phyloP scores from a whole-genome alignment of 2,797 vertebrate species.

The Aldrovandia affinis region DNA sequence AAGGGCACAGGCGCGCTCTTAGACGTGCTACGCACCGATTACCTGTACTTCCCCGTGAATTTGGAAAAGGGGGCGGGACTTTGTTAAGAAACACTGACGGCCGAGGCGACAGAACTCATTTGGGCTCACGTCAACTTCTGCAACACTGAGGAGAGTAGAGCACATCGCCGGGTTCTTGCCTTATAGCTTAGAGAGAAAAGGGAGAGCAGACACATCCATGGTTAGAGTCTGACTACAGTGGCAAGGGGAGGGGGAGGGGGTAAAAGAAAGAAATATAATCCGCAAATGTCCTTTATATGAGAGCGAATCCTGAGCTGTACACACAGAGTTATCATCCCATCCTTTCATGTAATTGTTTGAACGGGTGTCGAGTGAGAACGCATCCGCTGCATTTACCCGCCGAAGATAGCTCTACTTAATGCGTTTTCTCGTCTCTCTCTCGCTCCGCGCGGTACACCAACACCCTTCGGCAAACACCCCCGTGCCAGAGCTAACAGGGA shows the following conservation, averaged over 20 bases:
- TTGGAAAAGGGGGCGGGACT: neutral
- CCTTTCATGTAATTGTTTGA: conserved; percentile 65
- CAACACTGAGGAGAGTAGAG: neutral
- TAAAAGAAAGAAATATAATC: conserved; percentile 12
- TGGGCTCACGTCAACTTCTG: neutral
- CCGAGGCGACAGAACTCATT: neutral
- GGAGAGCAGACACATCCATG: neutral
- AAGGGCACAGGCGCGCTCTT: neutral
- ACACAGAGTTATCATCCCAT: conserved; percentile 57
- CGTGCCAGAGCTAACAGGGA: conserved; percentile 63
- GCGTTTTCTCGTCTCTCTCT: conserved; percentile 42
- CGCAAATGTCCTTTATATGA: conserved; percentile 64
- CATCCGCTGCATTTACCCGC: conserved; percentile 38
- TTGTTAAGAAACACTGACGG: too few relatives aligned
- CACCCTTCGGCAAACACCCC: conserved; percentile 60
- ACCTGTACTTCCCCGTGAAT: neutral
- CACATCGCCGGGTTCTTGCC: conserved; percentile 71
- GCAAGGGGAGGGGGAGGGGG: conserved; percentile 21
- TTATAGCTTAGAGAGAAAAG: conserved; percentile 61
- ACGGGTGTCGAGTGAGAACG: conserved; percentile 51
- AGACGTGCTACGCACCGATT: neutral
- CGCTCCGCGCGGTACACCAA: conserved; percentile 33
- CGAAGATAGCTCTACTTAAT: conserved; percentile 46
- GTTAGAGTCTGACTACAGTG: neutral
- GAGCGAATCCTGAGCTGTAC: conserved; percentile 51